Conservation (phyloP, 1,140 invertebrate species). For the Ylistrum balloti region DNA sequence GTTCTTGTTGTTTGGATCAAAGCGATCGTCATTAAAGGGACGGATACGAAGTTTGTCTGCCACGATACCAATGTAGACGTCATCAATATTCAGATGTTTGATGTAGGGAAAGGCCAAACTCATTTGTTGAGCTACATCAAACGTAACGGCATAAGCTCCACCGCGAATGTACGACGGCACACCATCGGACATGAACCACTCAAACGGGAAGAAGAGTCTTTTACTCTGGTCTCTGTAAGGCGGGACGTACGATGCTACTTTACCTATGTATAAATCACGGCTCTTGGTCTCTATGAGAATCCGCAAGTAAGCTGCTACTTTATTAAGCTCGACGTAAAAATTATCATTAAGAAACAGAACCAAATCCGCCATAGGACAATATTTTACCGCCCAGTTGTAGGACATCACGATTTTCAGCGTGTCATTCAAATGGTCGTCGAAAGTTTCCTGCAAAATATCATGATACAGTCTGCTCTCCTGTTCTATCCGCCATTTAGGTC, state of each 20-base stretch:
- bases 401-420: constrained; percentile 68
- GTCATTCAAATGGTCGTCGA: constrained; percentile 65
- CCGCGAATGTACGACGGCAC: constrained; percentile 78
- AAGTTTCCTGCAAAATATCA: constrained; percentile 71
- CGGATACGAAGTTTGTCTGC: constrained; percentile 38
- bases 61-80: constrained; percentile 58
- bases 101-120: constrained; percentile 47
- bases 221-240: constrained; percentile 42
- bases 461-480: constrained; percentile 61
- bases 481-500: constrained; percentile 43
- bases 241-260: background rate
- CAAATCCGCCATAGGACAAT: constrained; percentile 59
- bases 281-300: background rate
- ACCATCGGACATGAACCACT: constrained; percentile 70
- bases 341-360: constrained; percentile 68
- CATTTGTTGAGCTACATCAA: constrained; percentile 44
- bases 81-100: constrained; percentile 50
- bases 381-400: constrained; percentile 60
- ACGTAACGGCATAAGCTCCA: constrained; percentile 62
- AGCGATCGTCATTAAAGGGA: background rate
- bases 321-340: constrained; percentile 64
- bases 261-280: constrained; percentile 26
- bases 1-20: background rate
- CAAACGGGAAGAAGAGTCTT: constrained; percentile 73
- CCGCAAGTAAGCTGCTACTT: constrained; percentile 49